phyloP scores from a whole-genome alignment of 2,113 vertebrate species.

The Falco punctatus region DNA sequence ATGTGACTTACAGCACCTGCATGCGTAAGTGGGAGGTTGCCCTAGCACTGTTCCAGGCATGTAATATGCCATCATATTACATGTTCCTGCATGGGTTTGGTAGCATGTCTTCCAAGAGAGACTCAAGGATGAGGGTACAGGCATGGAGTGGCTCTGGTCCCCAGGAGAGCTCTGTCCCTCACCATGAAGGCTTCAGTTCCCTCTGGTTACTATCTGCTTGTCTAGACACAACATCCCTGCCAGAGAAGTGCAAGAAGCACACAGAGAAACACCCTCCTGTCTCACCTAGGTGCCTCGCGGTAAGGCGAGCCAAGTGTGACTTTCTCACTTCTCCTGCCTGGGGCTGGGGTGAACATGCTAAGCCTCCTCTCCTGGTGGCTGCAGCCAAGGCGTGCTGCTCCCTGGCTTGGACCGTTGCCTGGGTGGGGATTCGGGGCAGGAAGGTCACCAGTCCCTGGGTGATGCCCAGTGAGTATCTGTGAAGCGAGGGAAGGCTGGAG shows the following conservation, averaged over 20 bases:
- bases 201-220: not conserved
- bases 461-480: not conserved
- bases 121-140: not conserved
- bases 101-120: constrained; percentile 38
- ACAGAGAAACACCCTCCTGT: not conserved
- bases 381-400: not conserved
- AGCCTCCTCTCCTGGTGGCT: not conserved
- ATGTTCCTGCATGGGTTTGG: constrained; percentile 55
- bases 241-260: not conserved
- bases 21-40: constrained; percentile 2
- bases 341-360: not conserved
- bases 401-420: not conserved
- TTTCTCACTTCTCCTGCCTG: not conserved
- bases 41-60: constrained; percentile 26
- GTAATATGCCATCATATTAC: constrained; percentile 62
- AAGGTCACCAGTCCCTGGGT: not conserved
- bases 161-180: not conserved
- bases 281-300: not conserved
- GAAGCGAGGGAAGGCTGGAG: not conserved
- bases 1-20: constrained; percentile 22
- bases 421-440: not conserved
- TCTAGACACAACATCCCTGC: not conserved
- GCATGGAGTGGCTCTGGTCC: not conserved
- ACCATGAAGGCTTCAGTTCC: not conserved
- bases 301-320: not conserved